Conservation (phyloP, 2,797 vertebrate genomes). For the Synanceia verrucosa region DNA sequence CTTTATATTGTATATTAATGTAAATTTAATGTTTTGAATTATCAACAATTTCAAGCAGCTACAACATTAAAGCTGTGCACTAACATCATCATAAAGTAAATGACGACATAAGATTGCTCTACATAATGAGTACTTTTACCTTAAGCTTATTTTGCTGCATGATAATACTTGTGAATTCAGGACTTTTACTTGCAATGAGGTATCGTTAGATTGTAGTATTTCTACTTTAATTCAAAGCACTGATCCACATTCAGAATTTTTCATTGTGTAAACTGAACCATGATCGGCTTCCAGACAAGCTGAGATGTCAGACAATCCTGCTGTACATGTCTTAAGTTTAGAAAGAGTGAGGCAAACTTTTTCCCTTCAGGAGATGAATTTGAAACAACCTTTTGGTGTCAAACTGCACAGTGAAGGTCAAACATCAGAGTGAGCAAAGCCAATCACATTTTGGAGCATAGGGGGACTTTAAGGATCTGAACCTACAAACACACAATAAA, state of each 20-base stretch:
- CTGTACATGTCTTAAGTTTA: background rate
- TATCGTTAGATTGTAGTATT: background rate
- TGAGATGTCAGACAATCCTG: background rate
- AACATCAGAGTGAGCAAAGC: background rate
- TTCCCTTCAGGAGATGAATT: background rate
- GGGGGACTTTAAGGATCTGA: background rate
- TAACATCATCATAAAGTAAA: background rate
- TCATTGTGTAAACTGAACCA: background rate
- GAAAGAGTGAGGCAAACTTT: background rate
- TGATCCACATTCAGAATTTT: background rate
- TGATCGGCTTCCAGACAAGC: background rate
- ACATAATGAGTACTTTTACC: background rate
- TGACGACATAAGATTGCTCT: background rate
- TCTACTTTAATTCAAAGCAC: too few species aligned
- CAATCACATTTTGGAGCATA: background rate
- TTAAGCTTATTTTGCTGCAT: background rate
- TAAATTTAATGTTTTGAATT: background rate
- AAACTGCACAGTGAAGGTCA: conserved; percentile 13
- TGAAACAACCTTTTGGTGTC: conserved; percentile 3
- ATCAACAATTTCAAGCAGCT: background rate
- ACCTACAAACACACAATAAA: background rate
- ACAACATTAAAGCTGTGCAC: background rate
- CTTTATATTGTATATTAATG: too few species aligned
- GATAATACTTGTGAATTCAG: background rate
- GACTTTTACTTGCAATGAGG: background rate